Evolutionary conservation across 2,888 invertebrate genomes (phyloP).

Genomic region (Eucera pruinosa): DNA sequence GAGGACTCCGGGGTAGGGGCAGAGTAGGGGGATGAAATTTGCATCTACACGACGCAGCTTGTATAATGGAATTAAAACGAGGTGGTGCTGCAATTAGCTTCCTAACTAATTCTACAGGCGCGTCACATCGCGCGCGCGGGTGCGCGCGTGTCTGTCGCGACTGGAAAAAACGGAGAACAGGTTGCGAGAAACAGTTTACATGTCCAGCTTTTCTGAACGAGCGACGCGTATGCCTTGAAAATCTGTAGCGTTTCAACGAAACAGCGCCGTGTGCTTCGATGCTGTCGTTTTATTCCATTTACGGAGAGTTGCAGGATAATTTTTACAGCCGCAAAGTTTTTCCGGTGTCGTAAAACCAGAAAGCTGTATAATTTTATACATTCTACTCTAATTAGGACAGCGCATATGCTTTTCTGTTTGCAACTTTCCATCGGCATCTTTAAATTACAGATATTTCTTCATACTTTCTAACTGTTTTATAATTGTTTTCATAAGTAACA

Average conservation of each 20-base stretch:
- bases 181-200: constrained; percentile 13
- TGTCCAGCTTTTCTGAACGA: constrained; percentile 10
- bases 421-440: too few species aligned
- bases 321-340: too few species aligned
- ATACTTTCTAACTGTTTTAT: too few species aligned
- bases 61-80: constrained; percentile 78
- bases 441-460: too few species aligned
- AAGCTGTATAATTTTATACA: too few species aligned
- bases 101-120: constrained; percentile 65
- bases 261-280: background rate
- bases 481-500: too few species aligned
- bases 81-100: constrained; percentile 75
- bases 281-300: background rate
- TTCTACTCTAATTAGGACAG: too few species aligned
- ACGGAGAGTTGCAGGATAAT: too few species aligned
- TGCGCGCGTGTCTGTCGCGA: constrained; percentile 20
- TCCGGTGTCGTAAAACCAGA: too few species aligned
- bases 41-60: constrained; percentile 73
- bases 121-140: constrained; percentile 41
- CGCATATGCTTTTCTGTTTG: too few species aligned
- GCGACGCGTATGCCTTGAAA: background rate
- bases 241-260: constrained; percentile 1
- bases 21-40: constrained; percentile 66
- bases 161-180: background rate
- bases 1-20: background rate